Conservation (phyloP, 2,888 invertebrate species). For the Eumacrocentrus americanus region DNA sequence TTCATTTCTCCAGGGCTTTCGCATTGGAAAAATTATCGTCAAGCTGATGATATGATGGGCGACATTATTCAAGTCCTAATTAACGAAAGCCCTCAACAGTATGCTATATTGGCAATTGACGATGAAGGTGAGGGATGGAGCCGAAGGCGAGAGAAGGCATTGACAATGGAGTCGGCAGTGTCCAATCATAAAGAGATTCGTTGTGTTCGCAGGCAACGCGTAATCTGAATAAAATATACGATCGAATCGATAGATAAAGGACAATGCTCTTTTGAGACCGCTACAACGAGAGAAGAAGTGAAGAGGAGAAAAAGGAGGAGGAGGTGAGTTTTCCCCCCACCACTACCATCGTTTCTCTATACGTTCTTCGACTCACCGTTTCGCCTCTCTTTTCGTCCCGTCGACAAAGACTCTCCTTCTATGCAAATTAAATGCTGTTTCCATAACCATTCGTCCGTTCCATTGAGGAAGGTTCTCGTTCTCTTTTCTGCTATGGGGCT, state of each 20-base stretch:
- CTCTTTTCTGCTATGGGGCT: constrained; percentile 43
- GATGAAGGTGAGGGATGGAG: neutral
- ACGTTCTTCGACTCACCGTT: constrained; percentile 21
- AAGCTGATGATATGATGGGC: neutral
- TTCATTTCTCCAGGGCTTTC: constrained; percentile 40
- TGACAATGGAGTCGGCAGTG: constrained; percentile 52
- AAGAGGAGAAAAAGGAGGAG: neutral
- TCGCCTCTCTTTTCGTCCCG: constrained; percentile 20
- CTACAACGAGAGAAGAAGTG: constrained; percentile 9
- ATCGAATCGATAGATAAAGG: constrained; percentile 61
- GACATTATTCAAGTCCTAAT: too few species aligned
- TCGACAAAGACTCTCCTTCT: constrained; percentile 61
- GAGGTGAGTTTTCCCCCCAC: neutral
- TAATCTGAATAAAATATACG: constrained; percentile 61
- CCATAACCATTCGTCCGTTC: constrained; percentile 62
- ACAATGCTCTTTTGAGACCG: constrained; percentile 59
- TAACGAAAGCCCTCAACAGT: neutral
- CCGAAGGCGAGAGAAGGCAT: constrained; percentile 5
- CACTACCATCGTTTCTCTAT: constrained; percentile 9
- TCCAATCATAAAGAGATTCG: constrained; percentile 60
- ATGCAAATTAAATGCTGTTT: constrained; percentile 63
- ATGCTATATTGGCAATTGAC: too few species aligned
- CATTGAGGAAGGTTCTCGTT: constrained; percentile 54
- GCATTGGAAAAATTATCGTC: constrained; percentile 5
- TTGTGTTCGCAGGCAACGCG: constrained; percentile 51